Percentiles rank a stretch among this genome's conserved stretches.
phyloP scores from a whole-genome alignment of 2,888 invertebrate genomes.

The Pediacus dermestoides region DNA sequence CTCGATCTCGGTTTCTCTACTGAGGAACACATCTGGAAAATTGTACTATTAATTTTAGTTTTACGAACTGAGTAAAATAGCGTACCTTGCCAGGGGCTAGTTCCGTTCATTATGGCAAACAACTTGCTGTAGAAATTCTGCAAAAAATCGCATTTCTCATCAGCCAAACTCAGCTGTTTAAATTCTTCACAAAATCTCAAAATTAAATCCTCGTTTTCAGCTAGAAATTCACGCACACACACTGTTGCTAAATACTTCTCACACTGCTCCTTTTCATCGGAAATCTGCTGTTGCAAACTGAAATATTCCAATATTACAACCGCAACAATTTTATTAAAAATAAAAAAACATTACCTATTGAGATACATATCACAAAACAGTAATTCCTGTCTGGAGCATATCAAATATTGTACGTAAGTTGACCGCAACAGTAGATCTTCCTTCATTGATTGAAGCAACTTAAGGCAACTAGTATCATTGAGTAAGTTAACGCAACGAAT shows the following conservation, averaged over 20 bases:
- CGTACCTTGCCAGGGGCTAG: conserved; percentile 70
- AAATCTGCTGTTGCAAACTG: conserved; percentile 58
- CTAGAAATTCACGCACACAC: conserved; percentile 77
- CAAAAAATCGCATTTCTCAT: conserved; percentile 88
- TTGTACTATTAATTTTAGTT: conserved; percentile 5
- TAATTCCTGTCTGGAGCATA: conserved; percentile 74
- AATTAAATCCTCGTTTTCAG: conserved; percentile 70
- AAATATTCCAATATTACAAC: conserved; percentile 20
- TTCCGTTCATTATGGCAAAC: conserved; percentile 65
- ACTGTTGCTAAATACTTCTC: conserved; percentile 70
- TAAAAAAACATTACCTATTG: conserved; percentile 53
- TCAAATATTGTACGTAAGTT: conserved; percentile 79
- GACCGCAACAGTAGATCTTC: conserved; percentile 74
- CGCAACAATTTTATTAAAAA: neutral
- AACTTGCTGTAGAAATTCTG: conserved; percentile 74
- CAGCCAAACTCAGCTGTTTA: conserved; percentile 72
- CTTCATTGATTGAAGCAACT: conserved; percentile 68
- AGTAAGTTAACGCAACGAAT: conserved; percentile 72
- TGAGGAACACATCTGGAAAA: conserved; percentile 61
- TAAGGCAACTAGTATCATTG: conserved; percentile 66
- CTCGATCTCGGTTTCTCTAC: conserved; percentile 72
- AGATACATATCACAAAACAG: conserved; percentile 71
- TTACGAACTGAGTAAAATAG: too few species aligned
- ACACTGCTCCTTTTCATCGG: conserved; percentile 68
- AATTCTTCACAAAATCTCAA: conserved; percentile 78